Conservation (phyloP, 2,888 invertebrate genomes). For the Enchytraeus crypticus region DNA sequence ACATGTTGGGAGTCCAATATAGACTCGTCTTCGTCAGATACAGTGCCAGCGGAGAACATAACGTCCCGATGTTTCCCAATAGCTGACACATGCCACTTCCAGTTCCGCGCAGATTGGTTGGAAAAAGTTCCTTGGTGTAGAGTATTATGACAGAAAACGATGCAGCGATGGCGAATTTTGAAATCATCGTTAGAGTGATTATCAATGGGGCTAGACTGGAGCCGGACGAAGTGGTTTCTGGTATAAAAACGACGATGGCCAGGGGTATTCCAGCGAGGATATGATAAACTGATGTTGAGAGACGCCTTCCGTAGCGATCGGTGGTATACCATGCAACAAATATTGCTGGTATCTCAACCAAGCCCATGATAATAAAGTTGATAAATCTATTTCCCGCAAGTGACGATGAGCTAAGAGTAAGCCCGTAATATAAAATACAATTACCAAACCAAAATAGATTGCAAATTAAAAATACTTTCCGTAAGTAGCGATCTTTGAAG, state of each 20-base stretch:
- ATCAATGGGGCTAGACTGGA: constrained; percentile 3
- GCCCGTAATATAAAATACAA: constrained; percentile 34
- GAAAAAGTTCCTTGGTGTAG: constrained; percentile 21
- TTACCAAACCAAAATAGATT: constrained; percentile 29
- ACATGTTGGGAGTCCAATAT: constrained; percentile 16
- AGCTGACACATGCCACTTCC: constrained; percentile 10
- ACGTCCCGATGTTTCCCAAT: constrained; percentile 3
- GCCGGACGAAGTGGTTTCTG: constrained; percentile 8
- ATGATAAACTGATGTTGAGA: constrained; percentile 14
- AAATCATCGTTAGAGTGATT: constrained; percentile 9
- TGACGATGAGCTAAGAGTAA: constrained; percentile 33
- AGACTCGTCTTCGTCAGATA: constrained; percentile 10
- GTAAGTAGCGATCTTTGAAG: not conserved
- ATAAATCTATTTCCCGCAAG: constrained; percentile 35
- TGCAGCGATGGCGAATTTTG: constrained; percentile 17
- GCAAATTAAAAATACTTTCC: not conserved
- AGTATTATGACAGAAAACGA: constrained; percentile 20
- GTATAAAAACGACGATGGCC: constrained; percentile 5
- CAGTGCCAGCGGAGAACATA: constrained; percentile 5
- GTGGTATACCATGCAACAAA: constrained; percentile 6
- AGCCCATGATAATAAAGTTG: constrained; percentile 33
- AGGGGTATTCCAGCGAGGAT: constrained; percentile 15
- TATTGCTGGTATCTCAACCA: constrained; percentile 33
- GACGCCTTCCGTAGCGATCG: constrained; percentile 14
- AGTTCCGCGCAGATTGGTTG: constrained; percentile 13